phyloP scores from a whole-genome alignment of 2,888 invertebrate genomes.

The Druceiella hillmani region DNA sequence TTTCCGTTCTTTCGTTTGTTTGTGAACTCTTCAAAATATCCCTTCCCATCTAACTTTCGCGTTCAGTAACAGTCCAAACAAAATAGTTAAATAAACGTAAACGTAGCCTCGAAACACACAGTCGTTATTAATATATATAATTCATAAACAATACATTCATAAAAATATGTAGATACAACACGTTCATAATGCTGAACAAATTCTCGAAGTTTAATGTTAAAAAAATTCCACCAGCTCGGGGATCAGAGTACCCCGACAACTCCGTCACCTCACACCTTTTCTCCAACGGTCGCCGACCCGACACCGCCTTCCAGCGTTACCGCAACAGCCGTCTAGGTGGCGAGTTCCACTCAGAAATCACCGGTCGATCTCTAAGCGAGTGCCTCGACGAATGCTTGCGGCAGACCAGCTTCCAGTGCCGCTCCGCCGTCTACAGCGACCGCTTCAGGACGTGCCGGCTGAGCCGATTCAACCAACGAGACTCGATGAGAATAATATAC shows the following conservation, averaged over 20 bases:
- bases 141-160: too few species aligned
- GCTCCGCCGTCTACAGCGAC: constrained; percentile 85
- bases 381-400: constrained; percentile 85
- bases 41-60: too few species aligned
- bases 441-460: constrained; percentile 78
- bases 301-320: constrained; percentile 85
- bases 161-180: too few species aligned
- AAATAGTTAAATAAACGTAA: too few species aligned
- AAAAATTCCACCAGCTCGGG: too few species aligned
- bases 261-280: constrained; percentile 80
- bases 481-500: constrained; percentile 82
- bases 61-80: too few species aligned
- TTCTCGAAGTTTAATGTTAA: too few species aligned
- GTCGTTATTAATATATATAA: too few species aligned
- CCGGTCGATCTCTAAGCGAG: constrained; percentile 81
- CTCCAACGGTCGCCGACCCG: constrained; percentile 73
- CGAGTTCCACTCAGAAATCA: constrained; percentile 86
- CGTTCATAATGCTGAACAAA: too few species aligned
- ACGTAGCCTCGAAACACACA: too few species aligned
- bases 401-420: constrained; percentile 85
- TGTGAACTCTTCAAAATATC: too few species aligned
- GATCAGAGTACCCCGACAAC: constrained; percentile 85
- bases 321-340: constrained; percentile 81
- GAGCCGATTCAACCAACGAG: constrained; percentile 80
- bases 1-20: too few species aligned